A percentile compares a stretch with the other conserved stretches of the same genome.
Evolutionary conservation across 2,797 vertebrate genomes (phyloP).

Genomic region (Nothura maculosa): DNA sequence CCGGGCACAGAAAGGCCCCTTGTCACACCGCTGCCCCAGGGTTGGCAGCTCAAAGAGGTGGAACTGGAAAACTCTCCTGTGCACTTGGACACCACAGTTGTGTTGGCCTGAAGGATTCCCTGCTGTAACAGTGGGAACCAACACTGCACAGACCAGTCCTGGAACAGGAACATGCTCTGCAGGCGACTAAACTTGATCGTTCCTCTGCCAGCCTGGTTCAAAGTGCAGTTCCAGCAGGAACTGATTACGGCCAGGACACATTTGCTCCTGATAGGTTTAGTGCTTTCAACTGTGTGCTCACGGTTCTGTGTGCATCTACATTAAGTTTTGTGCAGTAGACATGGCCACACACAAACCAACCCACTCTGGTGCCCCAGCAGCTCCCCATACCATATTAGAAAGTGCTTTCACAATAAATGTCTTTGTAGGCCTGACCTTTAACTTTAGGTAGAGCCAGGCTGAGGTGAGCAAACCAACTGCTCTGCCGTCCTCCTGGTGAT

Average conservation of each 20-base stretch:
- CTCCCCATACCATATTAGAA: background rate
- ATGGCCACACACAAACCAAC: background rate
- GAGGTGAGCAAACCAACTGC: background rate
- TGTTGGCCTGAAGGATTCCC: background rate
- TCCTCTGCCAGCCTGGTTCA: background rate
- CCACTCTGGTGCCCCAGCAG: background rate
- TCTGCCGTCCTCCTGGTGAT: background rate
- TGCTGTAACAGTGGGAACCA: background rate
- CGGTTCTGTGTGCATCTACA: background rate
- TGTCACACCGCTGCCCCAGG: background rate
- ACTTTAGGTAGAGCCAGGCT: background rate
- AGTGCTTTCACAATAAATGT: background rate
- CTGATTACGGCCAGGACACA: background rate
- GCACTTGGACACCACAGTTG: background rate
- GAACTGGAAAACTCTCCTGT: background rate
- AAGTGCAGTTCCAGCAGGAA: background rate
- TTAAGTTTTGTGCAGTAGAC: background rate
- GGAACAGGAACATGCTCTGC: background rate
- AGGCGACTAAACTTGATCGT: background rate
- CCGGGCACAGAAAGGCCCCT: background rate
- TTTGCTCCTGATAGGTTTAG: background rate
- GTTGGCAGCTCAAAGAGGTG: background rate
- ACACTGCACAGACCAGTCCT: background rate
- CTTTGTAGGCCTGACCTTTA: background rate
- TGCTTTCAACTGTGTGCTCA: background rate